Evolutionary conservation across 2,113 vertebrate species (phyloP), one percentile per base, ranked within the genome.

Genomic region (Promerops cafer): DNA sequence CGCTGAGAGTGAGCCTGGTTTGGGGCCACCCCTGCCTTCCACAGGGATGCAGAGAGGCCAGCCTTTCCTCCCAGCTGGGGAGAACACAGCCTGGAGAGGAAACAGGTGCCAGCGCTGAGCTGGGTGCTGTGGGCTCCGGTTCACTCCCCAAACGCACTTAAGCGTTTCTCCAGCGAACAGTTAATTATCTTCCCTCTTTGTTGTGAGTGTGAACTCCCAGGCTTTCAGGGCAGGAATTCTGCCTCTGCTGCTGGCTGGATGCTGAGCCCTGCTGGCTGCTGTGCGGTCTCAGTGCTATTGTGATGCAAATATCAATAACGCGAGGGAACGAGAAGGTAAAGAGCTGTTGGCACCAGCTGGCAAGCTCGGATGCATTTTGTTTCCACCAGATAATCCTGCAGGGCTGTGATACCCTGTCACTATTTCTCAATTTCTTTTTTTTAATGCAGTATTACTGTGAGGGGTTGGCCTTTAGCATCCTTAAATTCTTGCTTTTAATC

Each of bases 1-100:
- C 2, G 0, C 33, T 7, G 23, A 1, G 9, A 12, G 42, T 1
- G 53, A 37, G 30, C 2, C 15, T 44, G 10, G 1, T 30, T 21
- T 45, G 54, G 35, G 40, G 40, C 20, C 66, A 20, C 4, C 16
- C 13, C 44, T 35, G 57, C 31, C 28, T 44, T 14, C 40, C 66
- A 5, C 11, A 22, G 78, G 64, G 24, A 8, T 61, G 65, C 13
- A 16, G 42, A 7, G 44, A 90, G 6, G 28, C 54, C 28, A 30
- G 14, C 7, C 23, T 45, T 21, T 1, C 0, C 10, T 35, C 18
- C 37, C 50, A 15, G 20, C n/a, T 30, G 3, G 22, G 13, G 10
- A 44, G 24, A 13, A 0, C 61, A 7, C 9, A 33, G 53, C 42
- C 69, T 6, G 47, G 24, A 28, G 63, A 19, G 65, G 8, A 37